A percentile compares a stretch with the other conserved stretches of the same genome.
These are phyloP conservation scores for Coremacera marginata DNA, from an alignment of 2,888 invertebrate species.

Conservation along the genomic window DNA sequence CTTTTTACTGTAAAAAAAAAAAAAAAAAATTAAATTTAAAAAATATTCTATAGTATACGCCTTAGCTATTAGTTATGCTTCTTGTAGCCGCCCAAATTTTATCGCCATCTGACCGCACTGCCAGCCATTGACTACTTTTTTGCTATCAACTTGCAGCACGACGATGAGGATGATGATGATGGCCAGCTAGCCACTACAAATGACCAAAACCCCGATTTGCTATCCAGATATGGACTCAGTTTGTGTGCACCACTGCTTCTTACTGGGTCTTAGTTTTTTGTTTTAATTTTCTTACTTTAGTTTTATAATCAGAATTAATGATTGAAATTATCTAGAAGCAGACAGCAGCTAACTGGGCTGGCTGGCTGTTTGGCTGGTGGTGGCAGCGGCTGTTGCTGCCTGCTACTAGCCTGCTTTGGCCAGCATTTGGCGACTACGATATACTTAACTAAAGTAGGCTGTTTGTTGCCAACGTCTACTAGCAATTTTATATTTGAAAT, in stretches of 20 bases:
- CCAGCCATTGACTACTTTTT: constrained; percentile 31
- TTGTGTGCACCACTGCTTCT: background rate
- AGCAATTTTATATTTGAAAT: constrained; percentile 63
- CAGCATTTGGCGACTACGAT: constrained; percentile 50
- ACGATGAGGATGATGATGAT: background rate
- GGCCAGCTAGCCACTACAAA: background rate
- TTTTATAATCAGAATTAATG: constrained; percentile 64
- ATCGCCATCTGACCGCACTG: background rate
- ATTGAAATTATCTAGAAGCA: constrained; percentile 65
- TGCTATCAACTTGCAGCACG: constrained; percentile 5
- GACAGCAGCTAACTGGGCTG: constrained; percentile 46
- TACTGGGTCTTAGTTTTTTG: background rate
- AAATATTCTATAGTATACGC: background rate
- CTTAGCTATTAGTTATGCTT: background rate
- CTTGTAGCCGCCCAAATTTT: background rate
- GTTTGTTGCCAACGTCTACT: constrained; percentile 55
- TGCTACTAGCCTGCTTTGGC: constrained; percentile 44
- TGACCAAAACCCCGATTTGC: background rate
- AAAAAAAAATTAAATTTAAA: no score
- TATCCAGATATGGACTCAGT: background rate
- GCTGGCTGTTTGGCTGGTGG: background rate
- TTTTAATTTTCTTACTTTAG: constrained; percentile 43
- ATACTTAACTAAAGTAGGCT: constrained; percentile 34
- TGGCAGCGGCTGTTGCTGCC: background rate
- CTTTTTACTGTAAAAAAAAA: no score